phyloP scores from a whole-genome alignment of 2,888 invertebrate genomes.

The Ametastegia equiseti region DNA sequence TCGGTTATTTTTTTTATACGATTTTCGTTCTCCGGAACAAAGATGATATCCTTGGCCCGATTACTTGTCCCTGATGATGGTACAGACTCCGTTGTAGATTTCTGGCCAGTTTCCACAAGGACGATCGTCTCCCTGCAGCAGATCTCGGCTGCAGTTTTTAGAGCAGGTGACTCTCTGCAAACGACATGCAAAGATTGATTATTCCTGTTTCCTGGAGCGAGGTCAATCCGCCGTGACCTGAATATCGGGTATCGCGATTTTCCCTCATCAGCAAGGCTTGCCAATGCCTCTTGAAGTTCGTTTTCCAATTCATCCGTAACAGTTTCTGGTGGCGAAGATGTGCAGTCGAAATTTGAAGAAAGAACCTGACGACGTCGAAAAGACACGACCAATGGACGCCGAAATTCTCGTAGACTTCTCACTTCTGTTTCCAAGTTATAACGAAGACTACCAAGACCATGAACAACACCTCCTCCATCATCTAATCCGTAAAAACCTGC shows the following conservation, averaged over 20 bases:
- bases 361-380: slow-evolving; percentile 65
- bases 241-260: slow-evolving; percentile 26
- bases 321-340: slow-evolving; percentile 31
- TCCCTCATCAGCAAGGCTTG: slow-evolving; percentile 34
- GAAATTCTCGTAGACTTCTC: slow-evolving; percentile 59
- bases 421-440: slow-evolving; percentile 72
- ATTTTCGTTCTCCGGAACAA: slow-evolving; percentile 9
- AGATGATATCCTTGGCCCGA: not conserved
- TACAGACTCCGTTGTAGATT: not conserved
- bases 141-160: slow-evolving; percentile 32
- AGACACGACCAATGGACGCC: slow-evolving; percentile 74
- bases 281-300: slow-evolving; percentile 41
- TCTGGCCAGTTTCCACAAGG: slow-evolving; percentile 7
- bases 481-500: slow-evolving; percentile 15
- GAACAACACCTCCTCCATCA: not conserved
- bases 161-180: slow-evolving; percentile 46
- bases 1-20: not conserved
- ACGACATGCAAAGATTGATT: slow-evolving; percentile 44
- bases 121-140: not conserved
- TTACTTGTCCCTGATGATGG: not conserved
- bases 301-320: slow-evolving; percentile 28
- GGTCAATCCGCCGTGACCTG: slow-evolving; percentile 11
- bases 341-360: not conserved
- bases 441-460: slow-evolving; percentile 59
- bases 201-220: slow-evolving; percentile 26